Evolutionary conservation across 2,113 vertebrate species (phyloP), one percentile per base, ranked within the genome.

Genomic region (Sorex araneus): DNA sequence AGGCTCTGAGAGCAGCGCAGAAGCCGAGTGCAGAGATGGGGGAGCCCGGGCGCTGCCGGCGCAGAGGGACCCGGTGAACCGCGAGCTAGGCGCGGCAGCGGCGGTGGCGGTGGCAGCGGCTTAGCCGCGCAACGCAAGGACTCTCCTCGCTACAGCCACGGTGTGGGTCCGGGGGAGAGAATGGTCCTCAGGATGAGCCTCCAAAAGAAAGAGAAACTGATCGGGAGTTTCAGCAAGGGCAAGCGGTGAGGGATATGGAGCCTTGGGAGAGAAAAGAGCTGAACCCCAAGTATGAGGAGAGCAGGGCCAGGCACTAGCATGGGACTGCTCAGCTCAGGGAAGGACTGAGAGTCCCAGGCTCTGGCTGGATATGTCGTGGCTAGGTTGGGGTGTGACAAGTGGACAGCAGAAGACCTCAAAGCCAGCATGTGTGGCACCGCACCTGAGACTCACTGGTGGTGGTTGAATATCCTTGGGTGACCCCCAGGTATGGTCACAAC

Each of bases 401-500:
- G 73, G n/a, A 40, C 27, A 0, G 18, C 27, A 66, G 47, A 70
- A 54, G 66, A 92, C 67, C 32, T 69, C 43, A 64, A 32, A 67
- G 50, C 90, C 77, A 73, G 50, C 81, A 25, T 0, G 30, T 54
- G 10, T 60, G 30, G 0, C 2, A 0, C 7, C 1, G 25, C 73
- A 25, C 47, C 45, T 60, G 70, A 89, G 83, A 21, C 27, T 8
- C 1, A n/a, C 34, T 0, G 87, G 91, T 97, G 87, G 95, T 80
- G 84, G 76, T 88, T 8, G 1, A 66, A n/a, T 27, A 54, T 57
- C 30, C 60, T 10, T 2, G 34, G 60, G 28, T 69, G 43, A 47
- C 12, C 40, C 40, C 60, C 66, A 86, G 63, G 40, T 11, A 18
- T 0, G 36, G 21, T 28, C 16, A 16, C 64, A 94, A 64, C 66